Evolutionary conservation across 1,140 invertebrate genomes (phyloP).

Genomic region (Brevipalpus yothersi): DNA sequence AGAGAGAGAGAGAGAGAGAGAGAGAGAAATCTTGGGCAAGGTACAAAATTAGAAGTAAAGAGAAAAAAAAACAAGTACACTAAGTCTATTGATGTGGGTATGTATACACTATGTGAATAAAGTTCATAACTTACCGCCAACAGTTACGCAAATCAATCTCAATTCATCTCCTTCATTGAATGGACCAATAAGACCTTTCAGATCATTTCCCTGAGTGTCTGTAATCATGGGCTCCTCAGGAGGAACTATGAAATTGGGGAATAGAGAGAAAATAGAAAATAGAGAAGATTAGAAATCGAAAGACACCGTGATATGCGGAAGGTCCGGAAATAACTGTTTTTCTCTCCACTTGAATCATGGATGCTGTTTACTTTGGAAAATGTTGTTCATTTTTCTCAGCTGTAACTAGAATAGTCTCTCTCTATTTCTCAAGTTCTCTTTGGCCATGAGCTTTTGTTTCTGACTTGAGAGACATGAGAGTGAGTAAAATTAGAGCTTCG

Average conservation of each 20-base stretch:
- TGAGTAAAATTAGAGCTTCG: neutral
- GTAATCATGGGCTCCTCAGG: constrained; percentile 15
- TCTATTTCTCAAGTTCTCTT: neutral
- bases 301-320: neutral
- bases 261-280: neutral
- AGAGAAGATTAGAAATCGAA: neutral
- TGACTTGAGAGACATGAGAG: neutral
- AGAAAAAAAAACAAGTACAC: neutral
- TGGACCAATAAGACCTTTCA: constrained; percentile 15
- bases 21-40: neutral
- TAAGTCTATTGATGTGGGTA: no score
- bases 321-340: no score
- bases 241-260: constrained; percentile 7
- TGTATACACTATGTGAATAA: neutral
- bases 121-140: constrained; percentile 11
- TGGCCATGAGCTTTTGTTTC: neutral
- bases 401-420: no score
- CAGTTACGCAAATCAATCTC: constrained; percentile 12
- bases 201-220: constrained; percentile 12
- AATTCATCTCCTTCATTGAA: constrained; percentile 15
- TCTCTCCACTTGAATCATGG: no score
- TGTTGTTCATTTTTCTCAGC: no score
- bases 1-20: neutral
- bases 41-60: neutral
- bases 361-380: no score